Percentiles rank a stretch among this genome's conserved stretches.
These are phyloP conservation scores for Lutraria lutraria DNA, from an alignment of 2,888 invertebrate genomes.

Conservation along the genomic window DNA sequence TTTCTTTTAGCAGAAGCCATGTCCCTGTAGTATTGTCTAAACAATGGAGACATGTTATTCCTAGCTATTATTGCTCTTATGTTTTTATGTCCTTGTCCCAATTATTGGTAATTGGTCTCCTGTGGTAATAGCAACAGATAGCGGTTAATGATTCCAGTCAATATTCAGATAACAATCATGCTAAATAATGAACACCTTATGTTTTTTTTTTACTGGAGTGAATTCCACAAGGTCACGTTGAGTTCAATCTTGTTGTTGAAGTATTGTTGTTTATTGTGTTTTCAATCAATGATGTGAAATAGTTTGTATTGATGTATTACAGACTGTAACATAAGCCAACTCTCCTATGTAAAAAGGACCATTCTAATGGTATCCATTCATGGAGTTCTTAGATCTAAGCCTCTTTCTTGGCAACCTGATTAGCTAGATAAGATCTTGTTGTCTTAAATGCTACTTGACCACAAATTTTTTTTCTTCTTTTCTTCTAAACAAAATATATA, in stretches of 20 bases:
- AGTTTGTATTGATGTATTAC: background rate
- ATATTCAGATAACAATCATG: background rate
- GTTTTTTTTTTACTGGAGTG: background rate
- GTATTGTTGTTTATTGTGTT: no score
- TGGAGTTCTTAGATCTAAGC: no score
- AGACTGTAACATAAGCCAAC: no score
- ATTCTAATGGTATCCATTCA: no score
- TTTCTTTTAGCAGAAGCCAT: no score
- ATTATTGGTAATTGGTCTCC: constrained; percentile 14
- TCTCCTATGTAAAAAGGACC: no score
- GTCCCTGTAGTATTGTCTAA: background rate
- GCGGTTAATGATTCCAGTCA: background rate
- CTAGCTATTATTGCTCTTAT: background rate
- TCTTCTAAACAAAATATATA: no score
- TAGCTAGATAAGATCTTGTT: no score
- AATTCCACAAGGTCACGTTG: background rate
- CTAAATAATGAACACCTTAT: background rate
- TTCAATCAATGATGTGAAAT: background rate
- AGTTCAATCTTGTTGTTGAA: background rate
- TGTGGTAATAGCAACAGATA: background rate
- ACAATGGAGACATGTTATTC: background rate
- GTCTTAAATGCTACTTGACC: no score
- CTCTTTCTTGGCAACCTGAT: no score
- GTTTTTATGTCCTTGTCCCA: background rate
- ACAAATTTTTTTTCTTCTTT: no score